Evolutionary conservation across 2,797 vertebrate species (phyloP).

Genomic region (Acipenser ruthenus): DNA sequence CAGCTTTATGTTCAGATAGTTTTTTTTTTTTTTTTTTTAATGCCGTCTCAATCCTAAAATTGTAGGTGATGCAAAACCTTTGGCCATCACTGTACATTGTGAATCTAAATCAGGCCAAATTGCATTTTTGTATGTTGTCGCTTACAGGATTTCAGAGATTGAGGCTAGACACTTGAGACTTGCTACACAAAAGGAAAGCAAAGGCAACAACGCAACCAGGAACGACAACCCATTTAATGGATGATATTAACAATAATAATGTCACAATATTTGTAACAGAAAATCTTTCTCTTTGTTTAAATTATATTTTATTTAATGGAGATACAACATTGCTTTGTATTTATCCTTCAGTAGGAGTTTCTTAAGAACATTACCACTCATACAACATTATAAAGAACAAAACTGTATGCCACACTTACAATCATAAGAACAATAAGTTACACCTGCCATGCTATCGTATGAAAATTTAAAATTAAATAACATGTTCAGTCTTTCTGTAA

Average conservation of each 20-base stretch:
- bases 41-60: no score
- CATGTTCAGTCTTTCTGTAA: slow-evolving; percentile 54
- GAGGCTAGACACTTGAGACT: no score
- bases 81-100: no score
- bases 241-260: neutral
- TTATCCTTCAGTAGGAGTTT: slow-evolving; percentile 52
- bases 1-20: no score
- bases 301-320: slow-evolving; percentile 67
- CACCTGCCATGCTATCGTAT: slow-evolving; percentile 70
- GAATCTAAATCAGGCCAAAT: no score
- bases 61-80: no score
- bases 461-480: slow-evolving; percentile 56
- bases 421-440: slow-evolving; percentile 73
- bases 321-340: slow-evolving; percentile 70
- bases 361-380: slow-evolving; percentile 72
- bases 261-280: neutral
- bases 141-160: no score
- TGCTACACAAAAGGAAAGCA: no score
- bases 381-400: slow-evolving; percentile 76
- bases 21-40: no score
- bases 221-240: no score
- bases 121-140: no score
- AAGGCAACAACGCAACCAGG: no score
- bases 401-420: slow-evolving; percentile 72
- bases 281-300: neutral